phyloP scores from a whole-genome alignment of 2,797 vertebrate species.

The Arctocebus calabarensis region DNA sequence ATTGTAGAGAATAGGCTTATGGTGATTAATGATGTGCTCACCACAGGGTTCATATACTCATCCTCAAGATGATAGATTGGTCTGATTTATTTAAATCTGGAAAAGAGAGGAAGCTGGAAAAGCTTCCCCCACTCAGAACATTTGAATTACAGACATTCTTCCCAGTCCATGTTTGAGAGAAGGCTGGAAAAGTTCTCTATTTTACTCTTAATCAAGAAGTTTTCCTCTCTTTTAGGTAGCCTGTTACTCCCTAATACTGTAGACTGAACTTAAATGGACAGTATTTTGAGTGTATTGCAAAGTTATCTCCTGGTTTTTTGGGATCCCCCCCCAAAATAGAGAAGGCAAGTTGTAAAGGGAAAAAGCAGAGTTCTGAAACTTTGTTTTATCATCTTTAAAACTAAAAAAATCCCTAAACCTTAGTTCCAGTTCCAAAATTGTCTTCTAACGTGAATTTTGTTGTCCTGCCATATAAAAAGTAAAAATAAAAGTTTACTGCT shows the following conservation, averaged over 20 bases:
- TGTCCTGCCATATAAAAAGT: neutral
- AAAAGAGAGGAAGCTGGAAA: neutral
- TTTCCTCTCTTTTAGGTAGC: neutral
- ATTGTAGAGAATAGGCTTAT: neutral
- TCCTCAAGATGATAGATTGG: neutral
- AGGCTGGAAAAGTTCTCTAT: neutral
- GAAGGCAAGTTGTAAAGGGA: neutral
- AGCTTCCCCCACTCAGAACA: neutral
- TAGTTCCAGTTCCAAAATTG: neutral
- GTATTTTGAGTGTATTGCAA: neutral
- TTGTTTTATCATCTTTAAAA: neutral
- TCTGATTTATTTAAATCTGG: neutral
- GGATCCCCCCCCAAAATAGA: too few species aligned
- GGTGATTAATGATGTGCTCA: neutral
- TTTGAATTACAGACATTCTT: neutral
- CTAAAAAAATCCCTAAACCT: neutral
- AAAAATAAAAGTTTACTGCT: slow-evolving; percentile 33
- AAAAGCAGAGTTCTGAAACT: neutral
- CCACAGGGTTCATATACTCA: neutral
- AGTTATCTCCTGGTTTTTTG: neutral
- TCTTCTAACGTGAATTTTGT: neutral
- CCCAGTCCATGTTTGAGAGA: neutral
- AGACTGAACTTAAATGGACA: slow-evolving; percentile 3
- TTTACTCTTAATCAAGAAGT: neutral
- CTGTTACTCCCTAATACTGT: neutral